These are phyloP conservation scores for Microtus richardsoni DNA, from an alignment of 2,113 vertebrate genomes.

Conservation along the genomic window DNA sequence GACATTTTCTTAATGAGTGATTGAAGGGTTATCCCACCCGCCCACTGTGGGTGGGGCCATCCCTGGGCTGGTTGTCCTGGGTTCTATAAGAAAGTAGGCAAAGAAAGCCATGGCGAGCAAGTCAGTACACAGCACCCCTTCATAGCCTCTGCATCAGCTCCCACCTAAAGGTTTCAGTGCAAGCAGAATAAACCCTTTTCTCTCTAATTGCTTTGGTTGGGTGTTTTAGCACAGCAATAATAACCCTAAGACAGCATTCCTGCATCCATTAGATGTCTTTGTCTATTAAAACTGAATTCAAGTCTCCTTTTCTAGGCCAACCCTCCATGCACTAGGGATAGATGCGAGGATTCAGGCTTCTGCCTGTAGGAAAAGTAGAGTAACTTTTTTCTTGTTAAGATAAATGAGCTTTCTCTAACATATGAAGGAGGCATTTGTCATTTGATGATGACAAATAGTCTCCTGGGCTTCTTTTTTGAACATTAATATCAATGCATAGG, in stretches of 20 bases:
- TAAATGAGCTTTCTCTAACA: constrained; percentile 23
- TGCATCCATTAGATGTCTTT: neutral
- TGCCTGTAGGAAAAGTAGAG: constrained; percentile 15
- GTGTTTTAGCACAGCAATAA: neutral
- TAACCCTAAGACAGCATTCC: neutral
- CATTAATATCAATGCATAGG: constrained; percentile 48
- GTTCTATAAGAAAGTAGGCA: neutral
- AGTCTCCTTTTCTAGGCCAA: neutral
- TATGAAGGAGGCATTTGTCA: constrained; percentile 17
- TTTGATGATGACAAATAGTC: constrained; percentile 21
- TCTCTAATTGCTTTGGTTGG: neutral
- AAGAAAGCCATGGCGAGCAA: neutral
- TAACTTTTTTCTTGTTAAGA: neutral
- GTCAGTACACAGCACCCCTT: neutral
- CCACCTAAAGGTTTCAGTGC: neutral
- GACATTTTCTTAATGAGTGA: neutral
- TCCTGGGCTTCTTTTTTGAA: constrained; percentile 5
- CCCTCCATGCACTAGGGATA: neutral
- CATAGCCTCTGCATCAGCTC: neutral
- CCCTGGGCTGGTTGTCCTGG: neutral
- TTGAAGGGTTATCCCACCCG: neutral
- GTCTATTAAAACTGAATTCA: neutral
- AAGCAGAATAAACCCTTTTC: neutral
- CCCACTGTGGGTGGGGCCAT: neutral
- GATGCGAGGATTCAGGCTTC: neutral